Evolutionary conservation across 92 coral and sea anemone species (phyloP).

Genomic region (Chrysogorgia sp.): DNA sequence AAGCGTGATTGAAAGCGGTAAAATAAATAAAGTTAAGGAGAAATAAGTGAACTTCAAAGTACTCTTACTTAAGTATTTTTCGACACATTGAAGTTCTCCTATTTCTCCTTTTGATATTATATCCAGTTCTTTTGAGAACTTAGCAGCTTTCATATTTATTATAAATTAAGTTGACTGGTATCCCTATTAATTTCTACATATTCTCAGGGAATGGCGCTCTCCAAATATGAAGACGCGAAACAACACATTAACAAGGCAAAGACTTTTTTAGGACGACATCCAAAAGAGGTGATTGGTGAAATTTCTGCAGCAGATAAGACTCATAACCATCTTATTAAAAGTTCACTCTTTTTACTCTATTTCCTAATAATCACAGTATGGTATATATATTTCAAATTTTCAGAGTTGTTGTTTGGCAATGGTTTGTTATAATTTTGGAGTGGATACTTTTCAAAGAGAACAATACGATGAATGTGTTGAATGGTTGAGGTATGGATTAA

Average conservation of each 20-base stretch:
- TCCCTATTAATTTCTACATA: neutral
- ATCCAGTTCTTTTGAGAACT: no score
- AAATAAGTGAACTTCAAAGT: no score
- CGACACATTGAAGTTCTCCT: no score
- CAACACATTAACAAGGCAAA: constrained; percentile 69
- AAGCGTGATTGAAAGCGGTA: no score
- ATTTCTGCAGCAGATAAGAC: neutral
- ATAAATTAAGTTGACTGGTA: no score
- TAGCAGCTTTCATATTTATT: no score
- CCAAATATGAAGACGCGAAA: constrained; percentile 64
- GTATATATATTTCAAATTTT: neutral
- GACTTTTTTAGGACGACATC: constrained; percentile 67
- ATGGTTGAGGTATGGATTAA: constrained; percentile 80
- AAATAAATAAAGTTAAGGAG: no score
- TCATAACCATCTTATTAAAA: neutral
- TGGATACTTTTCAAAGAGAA: constrained; percentile 84
- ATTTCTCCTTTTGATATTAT: no score
- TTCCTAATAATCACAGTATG: no score
- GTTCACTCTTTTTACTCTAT: no score
- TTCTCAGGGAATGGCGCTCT: constrained; percentile 67
- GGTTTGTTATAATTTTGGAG: constrained; percentile 97
- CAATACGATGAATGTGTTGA: constrained; percentile 77
- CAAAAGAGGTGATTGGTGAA: constrained; percentile 68
- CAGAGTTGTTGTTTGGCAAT: constrained; percentile 77
- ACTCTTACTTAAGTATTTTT: no score